Percentiles rank a stretch among this genome's conserved stretches.
These are phyloP conservation scores for Trissolcus japonicus DNA, from an alignment of 2,888 invertebrate species.

Conservation along the genomic window DNA sequence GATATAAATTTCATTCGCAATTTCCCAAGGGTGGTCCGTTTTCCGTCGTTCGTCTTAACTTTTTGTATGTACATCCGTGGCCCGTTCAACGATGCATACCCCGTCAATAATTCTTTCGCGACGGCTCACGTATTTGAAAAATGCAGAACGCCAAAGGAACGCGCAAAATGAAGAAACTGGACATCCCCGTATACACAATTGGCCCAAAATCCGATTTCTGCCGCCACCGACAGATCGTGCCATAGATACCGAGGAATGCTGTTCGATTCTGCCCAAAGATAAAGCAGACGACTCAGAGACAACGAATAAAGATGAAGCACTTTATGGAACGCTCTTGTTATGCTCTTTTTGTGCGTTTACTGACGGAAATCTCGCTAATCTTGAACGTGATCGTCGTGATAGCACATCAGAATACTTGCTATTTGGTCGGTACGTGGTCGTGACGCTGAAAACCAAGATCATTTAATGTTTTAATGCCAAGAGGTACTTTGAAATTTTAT, in stretches of 20 bases:
- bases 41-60: constrained; percentile 5
- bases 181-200: constrained; percentile 52
- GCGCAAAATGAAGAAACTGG: constrained; percentile 57
- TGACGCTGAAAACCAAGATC: constrained; percentile 32
- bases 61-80: constrained; percentile 24
- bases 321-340: constrained; percentile 44
- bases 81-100: constrained; percentile 22
- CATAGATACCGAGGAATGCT: constrained; percentile 47
- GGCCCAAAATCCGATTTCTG: constrained; percentile 54
- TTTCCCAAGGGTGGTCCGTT: constrained; percentile 33
- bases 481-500: constrained; percentile 32
- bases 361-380: constrained; percentile 52
- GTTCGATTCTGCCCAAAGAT: constrained; percentile 46
- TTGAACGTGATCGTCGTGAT: constrained; percentile 36
- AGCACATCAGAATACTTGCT: constrained; percentile 47
- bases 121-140: constrained; percentile 53
- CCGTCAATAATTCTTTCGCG: constrained; percentile 47
- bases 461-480: constrained; percentile 46
- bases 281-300: neutral
- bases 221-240: constrained; percentile 34
- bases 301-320: constrained; percentile 15
- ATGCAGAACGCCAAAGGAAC: constrained; percentile 44
- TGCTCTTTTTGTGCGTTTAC: constrained; percentile 49
- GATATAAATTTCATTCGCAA: constrained; percentile 36
- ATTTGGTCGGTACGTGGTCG: constrained; percentile 44